Evolutionary conservation across 2,797 vertebrate genomes (phyloP), one percentile per base, ranked within the genome.

Genomic region (Morelia viridis): DNA sequence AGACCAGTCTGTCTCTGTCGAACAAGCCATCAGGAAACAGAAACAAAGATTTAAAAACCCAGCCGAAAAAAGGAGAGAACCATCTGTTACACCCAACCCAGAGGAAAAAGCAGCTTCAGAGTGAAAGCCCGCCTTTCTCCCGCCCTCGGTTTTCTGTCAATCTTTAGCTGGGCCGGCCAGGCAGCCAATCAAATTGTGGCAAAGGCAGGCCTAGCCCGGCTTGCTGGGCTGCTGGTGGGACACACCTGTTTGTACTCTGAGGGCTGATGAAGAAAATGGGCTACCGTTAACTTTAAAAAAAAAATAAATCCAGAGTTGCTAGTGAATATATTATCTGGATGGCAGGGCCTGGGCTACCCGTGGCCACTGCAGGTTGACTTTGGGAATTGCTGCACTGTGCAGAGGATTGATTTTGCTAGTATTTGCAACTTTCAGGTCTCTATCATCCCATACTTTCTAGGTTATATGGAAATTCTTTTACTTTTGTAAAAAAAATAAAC

Each of bases 111-210:
- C 57, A 61, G 31, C 19, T 24, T 60, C 26, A 53, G 80, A 94
- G 57, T 0, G 58, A 41, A 90, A 5, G 35, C 1, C 76, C 31
- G 0, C 2, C 35, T 31, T 68, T 65, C 56, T 87, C 83, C 80
- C 1, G 3, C 83, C 80, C n/a, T 56, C 28, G 5, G 53, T 85
- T 92, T 89, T 68, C 5, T 26, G 61, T 58, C 76, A n/a, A 22
- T 68, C 50, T 19, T 85, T 11, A 6, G 31, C 10, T 17, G 5
- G 61, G 10, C 28, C 28, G 35, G 41, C 68, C 57, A 62, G 19
- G 57, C 88, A 85, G 76, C 92, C 89, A 90, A 88, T 90, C 85
- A 65, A 58, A 60, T 53, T 4, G 46, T n/a, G 64, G 53, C 26
- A 31, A 3, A 90, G 28, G n/a, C 11, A 53, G 80, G 80, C 62